A percentile compares a stretch with the other conserved stretches of the same genome.
Evolutionary conservation across 1,140 invertebrate species (phyloP).

Genomic region (Drosophila fuyamai): DNA sequence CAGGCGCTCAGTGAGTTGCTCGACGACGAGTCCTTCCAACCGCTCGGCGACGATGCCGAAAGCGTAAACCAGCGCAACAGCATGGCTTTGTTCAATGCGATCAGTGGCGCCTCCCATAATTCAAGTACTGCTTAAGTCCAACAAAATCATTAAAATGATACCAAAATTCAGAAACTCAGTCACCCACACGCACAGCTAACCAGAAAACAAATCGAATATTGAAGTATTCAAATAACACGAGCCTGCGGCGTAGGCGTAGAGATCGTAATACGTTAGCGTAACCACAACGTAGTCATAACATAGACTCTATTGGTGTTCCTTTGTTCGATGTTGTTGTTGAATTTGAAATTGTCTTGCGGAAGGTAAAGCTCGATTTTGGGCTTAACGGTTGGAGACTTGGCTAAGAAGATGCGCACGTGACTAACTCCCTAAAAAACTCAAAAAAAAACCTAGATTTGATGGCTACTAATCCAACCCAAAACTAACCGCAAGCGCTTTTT

Average conservation of each 20-base stretch:
- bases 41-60: slow-evolving; percentile 80
- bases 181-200: slow-evolving; percentile 51
- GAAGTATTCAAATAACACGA: slow-evolving; percentile 29
- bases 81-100: slow-evolving; percentile 88
- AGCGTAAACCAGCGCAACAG: slow-evolving; percentile 86
- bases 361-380: slow-evolving; percentile 66
- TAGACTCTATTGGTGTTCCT: slow-evolving; percentile 64
- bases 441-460: slow-evolving; percentile 9
- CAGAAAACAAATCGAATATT: slow-evolving; percentile 39
- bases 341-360: slow-evolving; percentile 51
- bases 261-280: slow-evolving; percentile 17
- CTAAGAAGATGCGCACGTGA: slow-evolving; percentile 29
- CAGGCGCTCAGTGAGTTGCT: slow-evolving; percentile 90
- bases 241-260: slow-evolving; percentile 27
- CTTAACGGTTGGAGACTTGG: slow-evolving; percentile 48
- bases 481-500: slow-evolving; percentile 36
- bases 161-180: slow-evolving; percentile 33
- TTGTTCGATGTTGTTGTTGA: slow-evolving; percentile 60
- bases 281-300: slow-evolving; percentile 39
- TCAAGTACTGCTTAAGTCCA: slow-evolving; percentile 87
- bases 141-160: slow-evolving; percentile 28
- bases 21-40: slow-evolving; percentile 86
- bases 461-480: slow-evolving; percentile 17
- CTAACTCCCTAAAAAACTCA: slow-evolving; percentile 34
- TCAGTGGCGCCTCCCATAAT: slow-evolving; percentile 88